These are phyloP conservation scores for Latheticus oryzae DNA, from an alignment of 2,888 invertebrate genomes.

Conservation along the genomic window DNA sequence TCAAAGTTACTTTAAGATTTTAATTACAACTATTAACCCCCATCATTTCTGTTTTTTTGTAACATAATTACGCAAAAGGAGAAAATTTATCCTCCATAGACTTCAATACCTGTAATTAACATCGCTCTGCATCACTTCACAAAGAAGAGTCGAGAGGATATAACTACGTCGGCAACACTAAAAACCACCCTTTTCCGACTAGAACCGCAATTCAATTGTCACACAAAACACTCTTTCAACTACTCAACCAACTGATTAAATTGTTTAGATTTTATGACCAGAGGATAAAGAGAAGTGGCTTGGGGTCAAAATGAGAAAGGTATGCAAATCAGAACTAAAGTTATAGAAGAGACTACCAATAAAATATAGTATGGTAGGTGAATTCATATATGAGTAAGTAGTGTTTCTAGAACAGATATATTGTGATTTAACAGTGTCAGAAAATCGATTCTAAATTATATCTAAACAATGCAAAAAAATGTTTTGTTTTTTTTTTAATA, in stretches of 20 bases:
- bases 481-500: too few relatives aligned
- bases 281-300: constrained; percentile 20
- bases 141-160: constrained; percentile 15
- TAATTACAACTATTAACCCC: constrained; percentile 3
- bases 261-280: constrained; percentile 27
- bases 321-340: too few relatives aligned
- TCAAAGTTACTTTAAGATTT: constrained; percentile 17
- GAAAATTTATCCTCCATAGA: constrained; percentile 13
- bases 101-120: constrained; percentile 38
- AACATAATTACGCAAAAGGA: constrained; percentile 27
- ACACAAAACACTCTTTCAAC: constrained; percentile 24
- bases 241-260: constrained; percentile 34
- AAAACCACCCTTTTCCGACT: constrained; percentile 35
- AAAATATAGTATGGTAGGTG: too few relatives aligned
- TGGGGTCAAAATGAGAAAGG: constrained; percentile 13
- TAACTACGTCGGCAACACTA: constrained; percentile 33
- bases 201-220: constrained; percentile 32
- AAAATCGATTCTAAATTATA: too few relatives aligned
- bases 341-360: too few relatives aligned
- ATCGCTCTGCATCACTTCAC: constrained; percentile 34
- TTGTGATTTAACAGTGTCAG: too few relatives aligned
- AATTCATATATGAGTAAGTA: too few relatives aligned
- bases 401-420: too few relatives aligned
- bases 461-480: too few relatives aligned
- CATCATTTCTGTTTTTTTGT: constrained; percentile 14